Base-by-base conservation (phyloP, 2,888 invertebrate genomes). In the Lycia hirtaria region DNA sequence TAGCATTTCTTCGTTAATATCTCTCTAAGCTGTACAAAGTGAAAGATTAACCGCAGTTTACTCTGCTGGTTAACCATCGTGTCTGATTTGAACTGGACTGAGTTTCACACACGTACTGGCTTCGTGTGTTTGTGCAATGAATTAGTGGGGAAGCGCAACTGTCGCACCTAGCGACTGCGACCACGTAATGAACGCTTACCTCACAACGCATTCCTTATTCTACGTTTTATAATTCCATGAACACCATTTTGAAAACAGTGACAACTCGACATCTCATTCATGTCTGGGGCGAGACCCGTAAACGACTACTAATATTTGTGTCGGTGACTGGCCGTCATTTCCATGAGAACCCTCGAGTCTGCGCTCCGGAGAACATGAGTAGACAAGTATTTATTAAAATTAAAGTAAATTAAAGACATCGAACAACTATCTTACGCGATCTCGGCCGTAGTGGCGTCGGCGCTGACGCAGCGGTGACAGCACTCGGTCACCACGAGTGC, bases 401-500 rank as follows among this genome's bases (percentile, higher is more conserved):
- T 87, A 83, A 84, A 82, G 84, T 85, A 85, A 89, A 85, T 90
- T 85, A 87, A 87, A 85, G 80, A 80, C 85, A 74, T 81, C 67
- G 70, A 75, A 80, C 78, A 84, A 86, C 83, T 85, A 87, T 84
- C 81, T 88, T 88, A 85, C 85, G 87, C 70, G 70, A 73, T 68
- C 67, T 72, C 62, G 59, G 64, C 64, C 69, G 72, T 76, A 75
- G 82, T 78, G 81, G 78, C 80, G 80, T 75, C 78, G 67, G 69
- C 69, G 65, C 69, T 67, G 67, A 71, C 67, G 69, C 69, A 63
- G 65, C 62, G 65, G 76, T 80, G 86, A 84, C 88, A 83, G 83
- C 88, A 76, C 89, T 87, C 78, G 80, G 87, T 89, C 91, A 88
- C 80, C 76, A 84, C 76, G 81, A 91, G 91, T 72, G 90, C 89